Evolutionary conservation across 1,140 invertebrate genomes (phyloP), one percentile per base, ranked within the genome.

Genomic region (Drosophila nigrodunni): DNA sequence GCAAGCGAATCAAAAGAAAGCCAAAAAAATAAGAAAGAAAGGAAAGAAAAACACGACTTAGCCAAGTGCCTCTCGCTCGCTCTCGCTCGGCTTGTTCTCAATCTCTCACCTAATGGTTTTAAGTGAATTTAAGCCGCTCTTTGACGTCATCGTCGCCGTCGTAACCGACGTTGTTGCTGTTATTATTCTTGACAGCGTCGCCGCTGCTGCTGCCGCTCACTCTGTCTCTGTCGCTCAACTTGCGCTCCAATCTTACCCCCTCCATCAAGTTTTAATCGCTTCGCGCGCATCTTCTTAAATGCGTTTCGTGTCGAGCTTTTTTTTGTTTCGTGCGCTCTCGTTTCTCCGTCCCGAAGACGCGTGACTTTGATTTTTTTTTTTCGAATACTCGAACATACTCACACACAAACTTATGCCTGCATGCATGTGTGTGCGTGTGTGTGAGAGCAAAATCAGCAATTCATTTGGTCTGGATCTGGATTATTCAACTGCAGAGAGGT

Each of bases 21-120:
- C 55, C 64, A 7, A 7, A 59, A 66, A 65, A 60, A 54, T 30
- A 30, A 30, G 18, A 21, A 21, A 21, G 18, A 21, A 21, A 21
- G 18, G 18, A 21, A 21, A 1, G 18, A 30, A 30, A 30, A 30
- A 30, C 18, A 49, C 41, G 41, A 62, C 47, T 34, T 44, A 55
- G 66, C 70, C 62, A 67, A 70, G 72, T 74, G 66, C 72, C 72
- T 74, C 58, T 65, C 11, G 10, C 9, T 55, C 39, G 34, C 18
- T 15, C 4, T 52, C 35, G 18, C 11, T 30, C 25, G 6, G n/a
- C 13, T 44, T 9, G 7, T 9, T 55, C 15, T 49, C 59, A 4
- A 9, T 46, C 44, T 35, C 13, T 25, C 59, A 62, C n/a, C 43
- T 65, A 80, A 85, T 85, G 82, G 78, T 75, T 76, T 87, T 86